Evolutionary conservation across 2,888 invertebrate species (phyloP).

Genomic region (Nycteola revayana): DNA sequence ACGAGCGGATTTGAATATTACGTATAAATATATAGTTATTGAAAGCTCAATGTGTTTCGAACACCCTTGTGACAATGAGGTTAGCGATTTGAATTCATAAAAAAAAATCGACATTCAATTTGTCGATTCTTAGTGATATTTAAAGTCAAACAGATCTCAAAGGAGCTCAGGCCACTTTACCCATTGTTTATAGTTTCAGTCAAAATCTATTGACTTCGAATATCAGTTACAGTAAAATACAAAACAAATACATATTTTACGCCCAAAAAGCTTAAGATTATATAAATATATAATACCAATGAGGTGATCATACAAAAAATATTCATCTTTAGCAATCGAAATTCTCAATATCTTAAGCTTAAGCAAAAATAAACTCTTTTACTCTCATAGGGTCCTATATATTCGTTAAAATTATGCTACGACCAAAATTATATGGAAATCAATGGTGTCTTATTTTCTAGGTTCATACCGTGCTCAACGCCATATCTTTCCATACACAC

Average conservation of each 20-base stretch:
- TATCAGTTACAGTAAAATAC: constrained; percentile 20
- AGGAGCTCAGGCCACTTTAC: no score
- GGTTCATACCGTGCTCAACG: constrained; percentile 74
- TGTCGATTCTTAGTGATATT: constrained; percentile 8
- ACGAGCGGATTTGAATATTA: constrained; percentile 40
- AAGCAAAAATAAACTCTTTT: constrained; percentile 80
- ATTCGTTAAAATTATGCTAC: constrained; percentile 43
- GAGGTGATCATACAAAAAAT: constrained; percentile 74
- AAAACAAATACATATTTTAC: constrained; percentile 31
- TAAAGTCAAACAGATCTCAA: constrained; percentile 24
- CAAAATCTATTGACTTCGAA: constrained; percentile 20
- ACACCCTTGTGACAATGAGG: constrained; percentile 71
- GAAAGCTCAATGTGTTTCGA: constrained; percentile 75
- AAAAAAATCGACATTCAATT: constrained; percentile 2
- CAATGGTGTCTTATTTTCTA: constrained; percentile 49
- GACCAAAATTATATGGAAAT: constrained; percentile 44
- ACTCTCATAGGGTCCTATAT: constrained; percentile 58
- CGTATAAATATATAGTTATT: constrained; percentile 60
- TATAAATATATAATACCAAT: constrained; percentile 59
- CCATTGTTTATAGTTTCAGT: constrained; percentile 1
- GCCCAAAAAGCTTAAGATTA: constrained; percentile 58
- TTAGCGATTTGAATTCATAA: constrained; percentile 34
- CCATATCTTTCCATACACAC: constrained; percentile 45
- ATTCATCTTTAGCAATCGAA: constrained; percentile 73
- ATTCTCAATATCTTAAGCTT: constrained; percentile 69